A percentile compares a stretch with the other conserved stretches of the same genome.
These are phyloP conservation scores for Drosophila setosimentum DNA, from an alignment of 2,888 invertebrate genomes.

Conservation along the genomic window DNA sequence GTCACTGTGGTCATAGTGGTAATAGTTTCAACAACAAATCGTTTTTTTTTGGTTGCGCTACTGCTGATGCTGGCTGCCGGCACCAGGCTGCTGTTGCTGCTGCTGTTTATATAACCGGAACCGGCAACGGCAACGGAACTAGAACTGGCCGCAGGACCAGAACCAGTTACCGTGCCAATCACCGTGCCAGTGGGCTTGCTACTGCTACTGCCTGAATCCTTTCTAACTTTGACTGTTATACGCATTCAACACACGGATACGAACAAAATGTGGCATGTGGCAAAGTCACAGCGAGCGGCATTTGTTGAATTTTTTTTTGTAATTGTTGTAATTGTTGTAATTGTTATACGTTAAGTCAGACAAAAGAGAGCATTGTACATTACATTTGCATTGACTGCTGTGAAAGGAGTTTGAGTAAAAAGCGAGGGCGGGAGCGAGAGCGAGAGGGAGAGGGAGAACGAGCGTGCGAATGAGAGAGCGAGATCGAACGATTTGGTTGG, in stretches of 20 bases:
- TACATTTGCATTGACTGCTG: constrained; percentile 36
- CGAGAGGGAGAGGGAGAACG: neutral
- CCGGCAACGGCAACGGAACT: constrained; percentile 25
- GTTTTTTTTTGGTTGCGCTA: constrained; percentile 82
- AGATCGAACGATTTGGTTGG: constrained; percentile 27
- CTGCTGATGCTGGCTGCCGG: constrained; percentile 63
- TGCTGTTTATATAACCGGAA: constrained; percentile 15
- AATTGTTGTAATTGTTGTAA: constrained; percentile 26
- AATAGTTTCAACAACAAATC: constrained; percentile 88
- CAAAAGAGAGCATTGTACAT: constrained; percentile 60
- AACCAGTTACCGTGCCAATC: constrained; percentile 12
- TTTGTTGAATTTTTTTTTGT: constrained; percentile 1
- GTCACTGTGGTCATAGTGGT: constrained; percentile 89
- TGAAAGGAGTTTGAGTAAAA: neutral
- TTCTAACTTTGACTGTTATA: constrained; percentile 66
- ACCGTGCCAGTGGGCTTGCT: constrained; percentile 33
- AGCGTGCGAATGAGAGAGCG: constrained; percentile 13
- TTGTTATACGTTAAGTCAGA: constrained; percentile 41
- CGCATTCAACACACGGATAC: constrained; percentile 16
- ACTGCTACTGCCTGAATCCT: constrained; percentile 58
- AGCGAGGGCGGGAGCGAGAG: neutral
- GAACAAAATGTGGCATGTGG: constrained; percentile 20
- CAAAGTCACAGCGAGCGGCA: constrained; percentile 47
- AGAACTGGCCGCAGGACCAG: constrained; percentile 12
- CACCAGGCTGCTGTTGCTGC: constrained; percentile 21